Percentiles rank a stretch among this genome's conserved stretches.
These are phyloP conservation scores for Arrhamphus sclerolepis DNA, from an alignment of 2,797 vertebrate species.

Conservation along the genomic window DNA sequence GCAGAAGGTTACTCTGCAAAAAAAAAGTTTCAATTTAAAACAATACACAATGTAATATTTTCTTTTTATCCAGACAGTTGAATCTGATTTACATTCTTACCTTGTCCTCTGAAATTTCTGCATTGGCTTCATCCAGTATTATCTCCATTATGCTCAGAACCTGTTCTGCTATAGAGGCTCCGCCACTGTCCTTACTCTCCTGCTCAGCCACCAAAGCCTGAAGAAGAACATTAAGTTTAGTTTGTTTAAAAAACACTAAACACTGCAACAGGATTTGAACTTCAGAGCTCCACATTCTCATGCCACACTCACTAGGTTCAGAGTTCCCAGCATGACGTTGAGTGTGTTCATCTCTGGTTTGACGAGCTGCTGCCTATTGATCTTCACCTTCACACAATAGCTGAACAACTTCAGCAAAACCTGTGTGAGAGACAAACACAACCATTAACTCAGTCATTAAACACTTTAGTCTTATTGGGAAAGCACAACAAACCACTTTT, in stretches of 20 bases:
- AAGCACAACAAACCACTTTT: no score
- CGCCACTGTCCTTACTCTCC: conserved; percentile 97
- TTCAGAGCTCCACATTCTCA: no score
- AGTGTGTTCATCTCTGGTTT: conserved; percentile 98
- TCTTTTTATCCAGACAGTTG: not conserved
- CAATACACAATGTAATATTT: not conserved
- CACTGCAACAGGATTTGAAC: no score
- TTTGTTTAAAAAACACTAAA: no score
- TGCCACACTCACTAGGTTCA: conserved; percentile 89
- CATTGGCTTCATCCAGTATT: conserved; percentile 97
- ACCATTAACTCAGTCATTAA: not conserved
- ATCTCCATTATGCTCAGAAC: conserved; percentile 99
- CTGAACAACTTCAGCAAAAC: conserved; percentile 97
- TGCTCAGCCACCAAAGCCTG: conserved; percentile 97
- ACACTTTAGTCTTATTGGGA: not conserved
- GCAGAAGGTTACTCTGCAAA: conserved; percentile 90
- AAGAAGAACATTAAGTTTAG: not conserved
- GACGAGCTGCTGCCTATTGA: conserved; percentile 96
- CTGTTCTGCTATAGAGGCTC: conserved; percentile 95
- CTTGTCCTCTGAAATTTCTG: conserved; percentile 98
- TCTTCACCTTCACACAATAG: conserved; percentile 98
- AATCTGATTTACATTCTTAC: conserved; percentile 65
- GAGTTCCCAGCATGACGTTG: conserved; percentile 98
- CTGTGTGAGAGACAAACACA: conserved; percentile 74
- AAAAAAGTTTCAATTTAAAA: not conserved